Conservation (phyloP, 2,888 invertebrate species). For the Himalopsyche tibetana region DNA sequence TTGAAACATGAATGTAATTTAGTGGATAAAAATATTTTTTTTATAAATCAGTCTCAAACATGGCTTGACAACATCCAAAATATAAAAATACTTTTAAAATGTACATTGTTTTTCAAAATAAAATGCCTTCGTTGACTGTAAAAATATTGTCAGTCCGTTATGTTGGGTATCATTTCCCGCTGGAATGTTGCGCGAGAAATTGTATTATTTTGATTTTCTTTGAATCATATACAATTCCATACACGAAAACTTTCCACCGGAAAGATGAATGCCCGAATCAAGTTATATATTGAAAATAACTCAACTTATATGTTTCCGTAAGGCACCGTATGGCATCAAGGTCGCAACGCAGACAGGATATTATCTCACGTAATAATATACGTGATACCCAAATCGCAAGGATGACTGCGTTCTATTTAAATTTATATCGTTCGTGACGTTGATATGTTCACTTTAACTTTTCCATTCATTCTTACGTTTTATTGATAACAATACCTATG, state of each 20-base stretch:
- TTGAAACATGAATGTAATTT: too few relatives aligned
- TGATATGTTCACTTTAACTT: not conserved
- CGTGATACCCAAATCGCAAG: conserved; percentile 25
- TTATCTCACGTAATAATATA: not conserved
- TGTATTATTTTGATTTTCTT: conserved; percentile 16
- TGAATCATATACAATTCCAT: conserved; percentile 6
- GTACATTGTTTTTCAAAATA: too few relatives aligned
- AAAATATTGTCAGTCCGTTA: too few relatives aligned
- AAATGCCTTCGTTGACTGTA: too few relatives aligned
- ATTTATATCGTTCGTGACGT: not conserved
- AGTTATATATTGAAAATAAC: conserved; percentile 31
- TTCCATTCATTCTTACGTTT: too few relatives aligned
- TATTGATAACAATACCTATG: too few relatives aligned
- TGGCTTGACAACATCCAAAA: too few relatives aligned
- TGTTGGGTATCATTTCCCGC: too few relatives aligned
- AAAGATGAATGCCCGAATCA: conserved; percentile 38
- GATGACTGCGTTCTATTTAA: conserved; percentile 31
- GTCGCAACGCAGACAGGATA: not conserved
- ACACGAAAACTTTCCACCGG: conserved; percentile 34
- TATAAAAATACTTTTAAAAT: too few relatives aligned
- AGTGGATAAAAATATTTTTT: too few relatives aligned
- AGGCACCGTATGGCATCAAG: conserved; percentile 25
- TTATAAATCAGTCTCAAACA: too few relatives aligned
- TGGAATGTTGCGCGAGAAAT: not conserved
- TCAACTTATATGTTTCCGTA: conserved; percentile 11